Evolutionary conservation across 2,797 vertebrate genomes (phyloP).

Genomic region (Crypturellus tataupa): DNA sequence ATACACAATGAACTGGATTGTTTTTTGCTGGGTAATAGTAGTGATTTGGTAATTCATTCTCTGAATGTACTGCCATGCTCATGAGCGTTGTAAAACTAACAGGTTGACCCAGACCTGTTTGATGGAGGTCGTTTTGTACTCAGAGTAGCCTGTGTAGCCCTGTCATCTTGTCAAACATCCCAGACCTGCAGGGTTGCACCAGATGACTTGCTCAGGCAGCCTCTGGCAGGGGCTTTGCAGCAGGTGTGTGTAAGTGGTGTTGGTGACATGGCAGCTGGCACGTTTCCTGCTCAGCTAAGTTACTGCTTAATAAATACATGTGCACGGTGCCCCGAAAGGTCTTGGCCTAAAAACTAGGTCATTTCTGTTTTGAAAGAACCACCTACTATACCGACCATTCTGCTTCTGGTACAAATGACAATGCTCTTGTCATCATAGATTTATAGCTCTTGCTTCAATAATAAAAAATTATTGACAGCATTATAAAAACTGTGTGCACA

Average conservation of each 20-base stretch:
- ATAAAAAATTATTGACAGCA: neutral
- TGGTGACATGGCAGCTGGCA: neutral
- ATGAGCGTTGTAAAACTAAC: neutral
- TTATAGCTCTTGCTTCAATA: neutral
- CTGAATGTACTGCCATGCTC: neutral
- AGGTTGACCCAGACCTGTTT: neutral
- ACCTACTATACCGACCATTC: neutral
- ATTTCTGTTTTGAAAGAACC: neutral
- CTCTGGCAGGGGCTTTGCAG: neutral
- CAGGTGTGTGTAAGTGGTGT: neutral
- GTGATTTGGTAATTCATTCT: neutral
- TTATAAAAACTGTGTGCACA: neutral
- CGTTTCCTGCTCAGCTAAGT: neutral
- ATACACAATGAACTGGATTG: neutral
- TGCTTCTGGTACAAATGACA: neutral
- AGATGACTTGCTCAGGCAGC: neutral
- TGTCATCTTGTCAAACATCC: neutral
- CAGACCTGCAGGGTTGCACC: neutral
- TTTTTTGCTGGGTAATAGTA: neutral
- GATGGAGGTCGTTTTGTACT: neutral
- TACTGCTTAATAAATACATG: neutral
- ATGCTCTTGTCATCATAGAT: neutral
- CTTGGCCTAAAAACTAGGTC: rapidly evolving
- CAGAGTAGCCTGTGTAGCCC: neutral
- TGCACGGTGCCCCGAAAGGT: neutral